Percentiles rank a stretch among this genome's conserved stretches.
phyloP scores from a whole-genome alignment of 2,888 invertebrate species.

The Scaptodrosophila latifasciaeformis region DNA sequence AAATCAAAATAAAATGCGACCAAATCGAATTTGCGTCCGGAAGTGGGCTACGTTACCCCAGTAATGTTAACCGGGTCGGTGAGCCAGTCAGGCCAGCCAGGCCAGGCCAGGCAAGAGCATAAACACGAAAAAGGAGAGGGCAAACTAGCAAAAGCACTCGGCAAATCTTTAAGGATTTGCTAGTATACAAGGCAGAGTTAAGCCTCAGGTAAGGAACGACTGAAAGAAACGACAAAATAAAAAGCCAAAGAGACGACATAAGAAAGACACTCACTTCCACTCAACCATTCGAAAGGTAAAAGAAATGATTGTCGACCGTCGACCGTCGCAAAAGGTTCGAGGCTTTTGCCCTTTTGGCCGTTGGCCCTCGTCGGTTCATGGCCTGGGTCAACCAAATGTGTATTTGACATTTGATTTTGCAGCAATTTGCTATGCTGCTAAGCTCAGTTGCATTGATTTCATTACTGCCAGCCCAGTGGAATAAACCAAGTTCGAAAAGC shows the following conservation, averaged over 20 bases:
- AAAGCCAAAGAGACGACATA: neutral
- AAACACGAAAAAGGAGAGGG: slow-evolving; percentile 9
- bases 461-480: slow-evolving; percentile 20
- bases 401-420: slow-evolving; percentile 63
- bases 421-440: slow-evolving; percentile 22
- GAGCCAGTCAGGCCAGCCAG: neutral
- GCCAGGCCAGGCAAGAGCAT: slow-evolving; percentile 1
- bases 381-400: slow-evolving; percentile 50
- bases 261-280: neutral
- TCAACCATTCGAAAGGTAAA: neutral
- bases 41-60: too few species aligned
- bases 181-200: slow-evolving; percentile 20
- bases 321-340: neutral
- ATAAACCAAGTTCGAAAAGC: too few species aligned
- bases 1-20: slow-evolving; percentile 58
- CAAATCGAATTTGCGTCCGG: slow-evolving; percentile 66
- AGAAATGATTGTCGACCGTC: neutral
- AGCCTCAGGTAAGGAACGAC: slow-evolving; percentile 34
- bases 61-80: too few species aligned
- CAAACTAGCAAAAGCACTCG: slow-evolving; percentile 2
- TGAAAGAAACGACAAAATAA: neutral
- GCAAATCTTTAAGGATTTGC: slow-evolving; percentile 57
- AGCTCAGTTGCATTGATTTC: slow-evolving; percentile 28
- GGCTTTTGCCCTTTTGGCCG: neutral
- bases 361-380: slow-evolving; percentile 22